Evolutionary conservation across 2,888 invertebrate genomes (phyloP).

Genomic region (Nomada ruficornis): DNA sequence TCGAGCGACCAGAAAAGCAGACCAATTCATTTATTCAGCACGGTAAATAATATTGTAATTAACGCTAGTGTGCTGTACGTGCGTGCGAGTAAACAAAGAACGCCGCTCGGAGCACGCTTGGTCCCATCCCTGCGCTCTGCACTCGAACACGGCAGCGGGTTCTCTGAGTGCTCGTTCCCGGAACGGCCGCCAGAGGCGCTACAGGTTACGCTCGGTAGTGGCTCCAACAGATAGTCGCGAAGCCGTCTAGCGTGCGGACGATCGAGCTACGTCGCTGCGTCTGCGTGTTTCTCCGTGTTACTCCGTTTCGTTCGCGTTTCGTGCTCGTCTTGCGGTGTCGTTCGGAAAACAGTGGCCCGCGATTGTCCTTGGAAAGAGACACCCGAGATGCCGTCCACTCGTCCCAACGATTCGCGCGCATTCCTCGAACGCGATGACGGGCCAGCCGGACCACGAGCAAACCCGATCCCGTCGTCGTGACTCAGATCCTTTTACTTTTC

Average conservation of each 20-base stretch:
- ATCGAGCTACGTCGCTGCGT: slow-evolving; percentile 33
- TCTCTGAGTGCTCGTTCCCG: background rate
- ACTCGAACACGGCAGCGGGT: slow-evolving; percentile 12
- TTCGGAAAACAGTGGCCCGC: slow-evolving; percentile 3
- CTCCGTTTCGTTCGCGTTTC: slow-evolving; percentile 2
- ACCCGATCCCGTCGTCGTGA: slow-evolving; percentile 39
- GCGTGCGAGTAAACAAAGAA: slow-evolving; percentile 18
- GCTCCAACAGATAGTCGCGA: slow-evolving; percentile 79
- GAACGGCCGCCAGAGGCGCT: slow-evolving; percentile 72
- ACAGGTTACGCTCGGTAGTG: slow-evolving; percentile 63
- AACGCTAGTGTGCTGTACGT: background rate
- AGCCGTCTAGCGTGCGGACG: slow-evolving; percentile 79
- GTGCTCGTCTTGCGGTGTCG: slow-evolving; percentile 13
- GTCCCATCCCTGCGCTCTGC: slow-evolving; percentile 11
- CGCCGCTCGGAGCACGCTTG: background rate
- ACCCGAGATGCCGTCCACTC: slow-evolving; percentile 18
- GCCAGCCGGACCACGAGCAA: slow-evolving; percentile 1
- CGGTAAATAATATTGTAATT: background rate
- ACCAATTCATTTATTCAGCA: background rate
- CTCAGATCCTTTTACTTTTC: slow-evolving; percentile 60
- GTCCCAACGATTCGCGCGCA: slow-evolving; percentile 31
- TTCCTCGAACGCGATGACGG: slow-evolving; percentile 33
- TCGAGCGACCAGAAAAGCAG: background rate
- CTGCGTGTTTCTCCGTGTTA: background rate
- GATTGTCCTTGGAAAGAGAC: slow-evolving; percentile 29